Base-by-base conservation (phyloP, 2,888 invertebrate species). In the Meloe dianella region DNA sequence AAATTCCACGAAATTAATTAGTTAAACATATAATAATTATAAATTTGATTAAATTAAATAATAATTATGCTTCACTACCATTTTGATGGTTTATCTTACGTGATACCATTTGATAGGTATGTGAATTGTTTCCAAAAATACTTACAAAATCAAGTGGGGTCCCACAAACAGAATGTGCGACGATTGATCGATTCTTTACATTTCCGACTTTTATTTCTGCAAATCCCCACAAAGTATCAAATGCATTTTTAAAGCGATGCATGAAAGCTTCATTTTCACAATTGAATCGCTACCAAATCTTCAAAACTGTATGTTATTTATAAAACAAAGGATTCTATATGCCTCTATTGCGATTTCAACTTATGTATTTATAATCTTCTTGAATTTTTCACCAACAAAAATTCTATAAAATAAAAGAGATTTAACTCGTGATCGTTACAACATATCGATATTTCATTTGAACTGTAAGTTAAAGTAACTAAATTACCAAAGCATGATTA, bases 401-500 rank as follows among this genome's bases (percentile, higher is more conserved):
- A 14, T 38, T 14, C n/a, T 14, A 6, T n/a, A 47, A 47, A n/a
- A n/a, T 22, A 22, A 47, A 22, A 47, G 20, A 10, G 12, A 47
- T 12, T 24, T 24, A 24, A 24, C 51, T 51, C 51, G 51, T 51
- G 51, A 51, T 51, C 51, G 51, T 51, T 51, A 3, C 22, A 51
- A 51, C 59, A 38, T 59, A 47, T 27, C 61, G 32, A 67, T 64
- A 67, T 64, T 64, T 67, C 67, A 64, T 64, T 61, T 64, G 35
- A 64, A 69, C 69, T 65, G 64, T 68, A 71, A 73, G 71, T 73
- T 73, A 74, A 75, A 73, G 75, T 78, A 78, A 78, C 74, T 78
- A 79, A 80, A 80, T 80, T 80, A 80, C 78, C 74, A 75, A 77
- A 76, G 75, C 79, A 80, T 80, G 79, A 81, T 80, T 80, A 81